Percentiles rank a stretch among this genome's conserved stretches.
Conservation (phyloP, 2,113 vertebrate species). For the Oriolus oriolus region DNA sequence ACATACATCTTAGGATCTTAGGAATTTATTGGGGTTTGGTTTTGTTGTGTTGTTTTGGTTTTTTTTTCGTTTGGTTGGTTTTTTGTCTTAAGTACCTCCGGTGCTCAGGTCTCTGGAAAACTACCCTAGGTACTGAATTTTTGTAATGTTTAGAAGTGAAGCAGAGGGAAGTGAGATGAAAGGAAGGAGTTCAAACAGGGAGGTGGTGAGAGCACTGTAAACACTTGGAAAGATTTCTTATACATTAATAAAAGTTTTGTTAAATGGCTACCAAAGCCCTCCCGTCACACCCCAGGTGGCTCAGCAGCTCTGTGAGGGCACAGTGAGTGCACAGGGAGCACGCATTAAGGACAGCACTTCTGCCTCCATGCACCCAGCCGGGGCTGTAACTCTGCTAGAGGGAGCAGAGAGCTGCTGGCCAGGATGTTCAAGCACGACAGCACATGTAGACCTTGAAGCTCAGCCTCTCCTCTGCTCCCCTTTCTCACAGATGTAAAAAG, state of each 20-base stretch:
- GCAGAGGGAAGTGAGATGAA: background rate
- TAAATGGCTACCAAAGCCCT: background rate
- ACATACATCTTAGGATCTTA: background rate
- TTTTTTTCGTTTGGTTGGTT: background rate
- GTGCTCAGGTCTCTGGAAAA: background rate
- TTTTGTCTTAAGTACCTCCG: background rate
- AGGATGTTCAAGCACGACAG: background rate
- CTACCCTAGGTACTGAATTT: background rate
- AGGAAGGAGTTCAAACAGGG: rapidly evolving
- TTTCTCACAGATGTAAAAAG: background rate
- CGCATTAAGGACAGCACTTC: background rate
- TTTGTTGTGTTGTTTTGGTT: background rate
- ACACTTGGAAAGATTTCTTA: background rate
- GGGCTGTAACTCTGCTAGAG: background rate
- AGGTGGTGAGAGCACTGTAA: background rate
- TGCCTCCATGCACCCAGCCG: rapidly evolving
- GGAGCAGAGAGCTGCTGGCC: background rate
- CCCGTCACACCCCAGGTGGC: background rate
- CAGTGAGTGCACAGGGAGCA: rapidly evolving
- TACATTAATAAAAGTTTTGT: background rate
- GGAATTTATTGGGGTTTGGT: background rate
- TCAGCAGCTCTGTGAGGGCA: rapidly evolving
- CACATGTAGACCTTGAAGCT: rapidly evolving
- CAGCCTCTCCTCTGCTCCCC: background rate
- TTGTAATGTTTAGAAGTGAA: background rate